These are phyloP conservation scores for Macrochelys suwanniensis DNA, from an alignment of 2,797 vertebrate genomes.

Conservation along the genomic window DNA sequence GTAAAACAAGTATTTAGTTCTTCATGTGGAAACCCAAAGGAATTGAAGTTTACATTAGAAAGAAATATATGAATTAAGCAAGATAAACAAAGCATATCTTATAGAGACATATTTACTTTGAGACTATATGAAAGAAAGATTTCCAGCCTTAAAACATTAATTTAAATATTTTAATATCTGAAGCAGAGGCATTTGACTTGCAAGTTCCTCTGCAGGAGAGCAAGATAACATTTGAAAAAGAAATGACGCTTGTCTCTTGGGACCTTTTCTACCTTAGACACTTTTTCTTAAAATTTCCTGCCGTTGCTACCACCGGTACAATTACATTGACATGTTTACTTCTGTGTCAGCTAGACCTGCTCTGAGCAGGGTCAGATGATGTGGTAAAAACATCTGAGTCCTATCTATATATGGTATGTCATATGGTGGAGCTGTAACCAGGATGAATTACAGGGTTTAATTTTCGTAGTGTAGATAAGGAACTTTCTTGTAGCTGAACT, in stretches of 20 bases:
- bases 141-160: not conserved
- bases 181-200: not conserved
- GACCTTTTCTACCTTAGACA: not conserved
- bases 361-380: not conserved
- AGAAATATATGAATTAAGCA: not conserved
- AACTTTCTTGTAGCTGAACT: not conserved
- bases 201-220: not conserved
- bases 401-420: not conserved
- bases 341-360: not conserved
- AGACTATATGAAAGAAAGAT: not conserved
- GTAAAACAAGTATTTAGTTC: not conserved
- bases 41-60: not conserved
- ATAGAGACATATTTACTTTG: not conserved
- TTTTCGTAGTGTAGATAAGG: not conserved
- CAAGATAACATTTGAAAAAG: not conserved
- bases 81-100: not conserved
- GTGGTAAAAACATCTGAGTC: not conserved
- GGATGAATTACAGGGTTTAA: not conserved
- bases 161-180: not conserved
- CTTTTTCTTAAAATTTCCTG: not conserved
- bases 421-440: not conserved
- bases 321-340: not conserved
- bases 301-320: not conserved
- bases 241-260: not conserved
- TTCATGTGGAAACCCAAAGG: not conserved